phyloP scores from a whole-genome alignment of 2,888 invertebrate species.

The Aromia moschata region DNA sequence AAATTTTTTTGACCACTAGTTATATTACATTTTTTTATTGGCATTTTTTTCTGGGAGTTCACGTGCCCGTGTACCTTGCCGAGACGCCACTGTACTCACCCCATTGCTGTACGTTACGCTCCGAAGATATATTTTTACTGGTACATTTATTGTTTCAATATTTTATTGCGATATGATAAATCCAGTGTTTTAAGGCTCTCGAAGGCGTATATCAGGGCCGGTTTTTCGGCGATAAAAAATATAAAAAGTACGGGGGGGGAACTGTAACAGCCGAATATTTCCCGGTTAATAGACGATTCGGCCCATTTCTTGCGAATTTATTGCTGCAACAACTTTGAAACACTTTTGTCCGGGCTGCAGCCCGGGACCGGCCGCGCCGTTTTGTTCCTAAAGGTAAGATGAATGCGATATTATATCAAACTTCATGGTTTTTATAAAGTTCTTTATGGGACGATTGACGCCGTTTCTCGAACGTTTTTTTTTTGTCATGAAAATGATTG shows the following conservation, averaged over 20 bases:
- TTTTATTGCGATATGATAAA: slow-evolving; percentile 12
- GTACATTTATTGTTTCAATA: slow-evolving; percentile 14
- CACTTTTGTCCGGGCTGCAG: slow-evolving; percentile 8
- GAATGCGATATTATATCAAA: too few species aligned
- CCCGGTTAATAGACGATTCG: slow-evolving; percentile 9
- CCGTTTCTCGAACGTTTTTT: too few species aligned
- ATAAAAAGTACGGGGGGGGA: slow-evolving; percentile 12
- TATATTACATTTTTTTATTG: too few species aligned
- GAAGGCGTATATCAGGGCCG: slow-evolving; percentile 2
- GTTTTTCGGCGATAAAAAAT: slow-evolving; percentile 19
- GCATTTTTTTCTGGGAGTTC: too few species aligned
- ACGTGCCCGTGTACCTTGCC: too few species aligned
- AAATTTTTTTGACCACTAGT: too few species aligned
- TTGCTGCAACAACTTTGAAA: slow-evolving; percentile 16
- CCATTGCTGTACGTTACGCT: background rate
- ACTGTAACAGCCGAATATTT: slow-evolving; percentile 23
- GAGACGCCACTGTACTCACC: too few species aligned
- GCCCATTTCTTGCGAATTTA: slow-evolving; percentile 12
- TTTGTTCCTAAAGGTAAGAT: too few species aligned
- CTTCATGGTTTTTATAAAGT: too few species aligned
- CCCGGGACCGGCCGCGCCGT: background rate
- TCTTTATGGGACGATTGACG: too few species aligned
- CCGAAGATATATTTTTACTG: slow-evolving; percentile 5
- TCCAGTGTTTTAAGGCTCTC: background rate
- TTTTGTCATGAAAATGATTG: too few species aligned